Percentiles rank a stretch among this genome's conserved stretches.
phyloP scores from a whole-genome alignment of 1,140 invertebrate genomes.

The Liolophura sinensis region DNA sequence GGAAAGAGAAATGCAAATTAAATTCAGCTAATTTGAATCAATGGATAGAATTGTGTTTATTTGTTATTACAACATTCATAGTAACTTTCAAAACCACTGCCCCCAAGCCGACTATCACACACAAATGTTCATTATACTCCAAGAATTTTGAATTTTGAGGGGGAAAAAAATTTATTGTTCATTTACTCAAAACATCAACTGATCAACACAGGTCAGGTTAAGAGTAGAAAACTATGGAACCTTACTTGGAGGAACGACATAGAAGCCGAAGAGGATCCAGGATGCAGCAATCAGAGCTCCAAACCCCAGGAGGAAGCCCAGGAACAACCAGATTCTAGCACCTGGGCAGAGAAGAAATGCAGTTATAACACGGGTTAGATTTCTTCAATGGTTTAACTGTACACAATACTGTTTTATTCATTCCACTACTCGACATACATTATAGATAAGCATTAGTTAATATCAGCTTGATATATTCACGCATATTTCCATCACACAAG shows the following conservation, averaged over 20 bases:
- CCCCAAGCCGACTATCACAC: no score
- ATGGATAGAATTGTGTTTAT: no score
- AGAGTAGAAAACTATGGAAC: background rate
- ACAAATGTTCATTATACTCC: no score
- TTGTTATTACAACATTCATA: no score
- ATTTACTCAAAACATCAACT: no score
- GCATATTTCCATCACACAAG: no score
- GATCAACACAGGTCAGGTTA: background rate
- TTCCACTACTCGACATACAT: background rate
- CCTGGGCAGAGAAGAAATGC: conserved; percentile 59
- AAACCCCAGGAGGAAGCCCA: conserved; percentile 96
- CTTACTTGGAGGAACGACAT: conserved; percentile 57
- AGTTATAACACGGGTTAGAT: background rate
- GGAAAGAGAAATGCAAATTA: no score
- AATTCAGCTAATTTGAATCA: no score
- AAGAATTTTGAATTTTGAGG: no score
- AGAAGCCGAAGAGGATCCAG: conserved; percentile 88
- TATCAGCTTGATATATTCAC: no score
- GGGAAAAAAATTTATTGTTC: background rate
- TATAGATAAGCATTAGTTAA: no score
- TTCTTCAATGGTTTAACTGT: background rate
- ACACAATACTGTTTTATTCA: background rate
- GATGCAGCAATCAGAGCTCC: conserved; percentile 91
- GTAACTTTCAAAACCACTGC: no score
- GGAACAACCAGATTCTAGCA: conserved; percentile 91